Conservation (phyloP, 2,113 vertebrate species). For the Grantiella picta region DNA sequence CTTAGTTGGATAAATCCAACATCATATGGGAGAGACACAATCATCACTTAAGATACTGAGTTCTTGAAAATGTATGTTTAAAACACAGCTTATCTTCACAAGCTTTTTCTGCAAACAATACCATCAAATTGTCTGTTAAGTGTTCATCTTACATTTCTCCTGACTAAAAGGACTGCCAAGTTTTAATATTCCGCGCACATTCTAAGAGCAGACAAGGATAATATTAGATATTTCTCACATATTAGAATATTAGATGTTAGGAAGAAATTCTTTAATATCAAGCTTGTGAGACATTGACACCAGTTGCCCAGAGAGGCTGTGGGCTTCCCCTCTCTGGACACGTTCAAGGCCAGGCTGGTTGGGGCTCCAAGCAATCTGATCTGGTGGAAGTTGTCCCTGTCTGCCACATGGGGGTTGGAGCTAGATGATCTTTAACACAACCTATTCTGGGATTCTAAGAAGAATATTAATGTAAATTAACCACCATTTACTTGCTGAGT, state of each 20-base stretch:
- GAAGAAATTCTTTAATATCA: not conserved
- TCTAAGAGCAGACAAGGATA: not conserved
- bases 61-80: not conserved
- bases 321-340: accelerated
- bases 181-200: not conserved
- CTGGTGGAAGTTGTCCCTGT: not conserved
- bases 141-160: not conserved
- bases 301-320: not conserved
- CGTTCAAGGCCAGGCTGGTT: not conserved
- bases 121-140: not conserved
- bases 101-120: not conserved
- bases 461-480: not conserved
- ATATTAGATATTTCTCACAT: not conserved
- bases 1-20: not conserved
- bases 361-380: not conserved
- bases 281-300: not conserved
- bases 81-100: not conserved
- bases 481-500: not conserved
- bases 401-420: not conserved
- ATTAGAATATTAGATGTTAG: not conserved
- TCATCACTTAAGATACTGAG: not conserved
- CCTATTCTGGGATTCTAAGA: not conserved
- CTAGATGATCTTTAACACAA: not conserved
- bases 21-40: not conserved
- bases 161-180: not conserved